Base-by-base conservation (phyloP, 2,797 vertebrate species). In the Nannoperca obscura region DNA sequence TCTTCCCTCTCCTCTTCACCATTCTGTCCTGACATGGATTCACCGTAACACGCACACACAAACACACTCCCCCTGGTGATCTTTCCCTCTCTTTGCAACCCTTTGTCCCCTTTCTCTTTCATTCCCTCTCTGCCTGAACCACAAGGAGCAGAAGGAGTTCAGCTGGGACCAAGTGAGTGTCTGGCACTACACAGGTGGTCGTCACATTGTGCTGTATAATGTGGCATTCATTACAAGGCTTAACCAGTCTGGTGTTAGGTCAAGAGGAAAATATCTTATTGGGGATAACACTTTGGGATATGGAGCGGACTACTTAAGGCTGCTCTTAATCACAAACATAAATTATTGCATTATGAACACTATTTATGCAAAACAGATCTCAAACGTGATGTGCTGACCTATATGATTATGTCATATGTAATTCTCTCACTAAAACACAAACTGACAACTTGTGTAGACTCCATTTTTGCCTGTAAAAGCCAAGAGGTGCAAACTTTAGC, bases 91-190 rank as follows among this genome's bases (percentile, higher is more conserved):
- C 69, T 76, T 74, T 89, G 75, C 70, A 64, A 83, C 77, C 83
- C 59, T 88, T 78, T 85, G 59, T 83, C 71, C 88, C 78, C 50
- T 83, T 63, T 90, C 69, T 86, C 83, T 88, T 60, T 62, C 71
- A 30, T 66, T 63, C 53, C 77, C 42, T 78, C 69, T 75, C 64
- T 83, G 42, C 63, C 70, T 64, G 71, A 73, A 85, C 81, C 68
- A 57, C 60, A 93, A 95, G 94, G 94, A 95, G 90, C 92, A 93
- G 88, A 95, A 95, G 79, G 94, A 95, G 90, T 95, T 95, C 91
- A 95, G 94, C 88, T 95, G 94, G 94, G 94, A 95, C 78, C 94
- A 95, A 93, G 94, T 95, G 72, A 90, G 93, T 79, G 36, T 38
- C 7, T 66, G 36, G 34, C 14, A 70, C 24, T n/a, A 34, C 22